phyloP scores from a whole-genome alignment of 2,797 vertebrate genomes.

The Cyprinodon diabolis region DNA sequence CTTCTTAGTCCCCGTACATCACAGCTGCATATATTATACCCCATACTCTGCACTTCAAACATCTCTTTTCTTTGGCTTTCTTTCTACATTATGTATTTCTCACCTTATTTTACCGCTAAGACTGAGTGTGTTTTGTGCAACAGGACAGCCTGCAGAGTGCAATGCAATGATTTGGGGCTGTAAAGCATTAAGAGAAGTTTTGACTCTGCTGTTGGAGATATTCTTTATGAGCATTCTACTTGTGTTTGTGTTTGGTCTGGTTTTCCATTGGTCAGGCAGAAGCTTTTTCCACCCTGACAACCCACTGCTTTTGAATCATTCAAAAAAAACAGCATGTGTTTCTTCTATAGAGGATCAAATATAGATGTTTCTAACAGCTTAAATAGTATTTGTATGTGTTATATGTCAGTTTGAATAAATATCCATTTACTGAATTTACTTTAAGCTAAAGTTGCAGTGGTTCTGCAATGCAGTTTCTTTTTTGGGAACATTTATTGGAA shows the following conservation, averaged over 20 bases:
- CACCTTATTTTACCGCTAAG: constrained; percentile 36
- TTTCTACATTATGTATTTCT: constrained; percentile 59
- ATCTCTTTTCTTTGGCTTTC: constrained; percentile 25
- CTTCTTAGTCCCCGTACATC: constrained; percentile 40
- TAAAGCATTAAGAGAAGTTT: constrained; percentile 21
- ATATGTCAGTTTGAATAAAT: not conserved
- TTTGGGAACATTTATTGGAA: constrained; percentile 17
- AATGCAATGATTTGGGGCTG: constrained; percentile 15
- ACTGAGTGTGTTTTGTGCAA: constrained; percentile 25
- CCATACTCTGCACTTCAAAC: constrained; percentile 42
- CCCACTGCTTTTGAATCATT: constrained; percentile 63
- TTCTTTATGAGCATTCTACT: not conserved
- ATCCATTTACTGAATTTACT: not conserved
- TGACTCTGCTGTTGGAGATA: constrained; percentile 22
- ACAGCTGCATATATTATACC: constrained; percentile 61
- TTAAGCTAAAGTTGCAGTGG: not conserved
- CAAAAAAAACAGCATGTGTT: constrained; percentile 56
- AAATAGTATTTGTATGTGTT: not conserved
- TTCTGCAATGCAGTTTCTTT: constrained; percentile 1
- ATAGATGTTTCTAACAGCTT: constrained; percentile 44
- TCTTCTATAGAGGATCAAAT: constrained; percentile 50
- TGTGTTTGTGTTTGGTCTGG: constrained; percentile 7
- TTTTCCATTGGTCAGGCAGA: constrained; percentile 39
- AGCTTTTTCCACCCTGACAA: constrained; percentile 33
- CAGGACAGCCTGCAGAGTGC: constrained; percentile 12